These are phyloP conservation scores for Phaonia tiefii DNA, from an alignment of 2,888 invertebrate genomes.

Conservation along the genomic window DNA sequence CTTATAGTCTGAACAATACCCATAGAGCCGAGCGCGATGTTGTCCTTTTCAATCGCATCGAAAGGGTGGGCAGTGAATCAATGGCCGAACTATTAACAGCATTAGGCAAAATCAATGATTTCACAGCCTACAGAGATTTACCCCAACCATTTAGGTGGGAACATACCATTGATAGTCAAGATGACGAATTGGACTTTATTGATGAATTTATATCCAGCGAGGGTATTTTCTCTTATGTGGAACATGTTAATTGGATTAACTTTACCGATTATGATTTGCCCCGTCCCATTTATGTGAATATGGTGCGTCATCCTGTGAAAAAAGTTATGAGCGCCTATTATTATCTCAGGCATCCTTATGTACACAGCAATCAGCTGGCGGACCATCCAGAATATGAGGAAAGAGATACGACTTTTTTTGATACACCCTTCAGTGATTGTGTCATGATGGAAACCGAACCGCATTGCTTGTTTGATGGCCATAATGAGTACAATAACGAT, in stretches of 20 bases:
- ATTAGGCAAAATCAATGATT: conserved; percentile 80
- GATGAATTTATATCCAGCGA: conserved; percentile 84
- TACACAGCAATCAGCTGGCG: conserved; percentile 32
- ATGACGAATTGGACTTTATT: conserved; percentile 86
- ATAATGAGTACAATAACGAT: conserved; percentile 52
- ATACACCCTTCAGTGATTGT: conserved; percentile 57
- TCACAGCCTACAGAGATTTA: conserved; percentile 44
- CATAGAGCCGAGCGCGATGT: conserved; percentile 82
- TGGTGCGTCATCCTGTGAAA: conserved; percentile 93
- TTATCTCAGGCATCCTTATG: conserved; percentile 82
- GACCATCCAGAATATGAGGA: conserved; percentile 23
- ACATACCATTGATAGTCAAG: background rate
- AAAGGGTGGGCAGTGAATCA: conserved; percentile 93
- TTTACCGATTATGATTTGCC: conserved; percentile 89
- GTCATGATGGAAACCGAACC: conserved; percentile 36
- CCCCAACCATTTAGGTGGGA: background rate
- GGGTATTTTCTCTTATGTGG: conserved; percentile 89
- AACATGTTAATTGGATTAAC: conserved; percentile 93
- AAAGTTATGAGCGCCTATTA: conserved; percentile 95
- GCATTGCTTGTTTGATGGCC: conserved; percentile 53
- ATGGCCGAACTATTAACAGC: conserved; percentile 89
- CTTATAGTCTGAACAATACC: conserved; percentile 74
- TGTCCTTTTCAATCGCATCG: conserved; percentile 92
- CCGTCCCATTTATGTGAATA: conserved; percentile 92
- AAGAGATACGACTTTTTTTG: conserved; percentile 4